A percentile compares a stretch with the other conserved stretches of the same genome.
Conservation (phyloP, 2,888 invertebrate species). For the Sipha maydis region DNA sequence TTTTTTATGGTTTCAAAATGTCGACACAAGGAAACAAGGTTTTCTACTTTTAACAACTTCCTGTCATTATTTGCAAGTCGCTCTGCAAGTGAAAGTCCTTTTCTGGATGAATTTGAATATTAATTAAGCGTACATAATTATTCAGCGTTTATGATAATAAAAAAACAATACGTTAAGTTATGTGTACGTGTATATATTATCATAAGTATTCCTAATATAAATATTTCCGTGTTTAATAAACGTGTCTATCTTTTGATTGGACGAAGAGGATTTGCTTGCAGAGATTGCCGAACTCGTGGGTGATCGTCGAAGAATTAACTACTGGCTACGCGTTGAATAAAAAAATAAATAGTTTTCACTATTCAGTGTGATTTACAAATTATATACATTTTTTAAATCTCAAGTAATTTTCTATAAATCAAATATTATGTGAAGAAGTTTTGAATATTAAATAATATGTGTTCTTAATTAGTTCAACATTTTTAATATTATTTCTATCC, state of each 20-base stretch:
- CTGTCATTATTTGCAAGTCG: conserved; percentile 39
- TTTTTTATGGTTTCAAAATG: neutral
- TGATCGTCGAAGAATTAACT: no score
- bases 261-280: neutral
- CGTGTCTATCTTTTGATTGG: neutral
- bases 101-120: conserved; percentile 40
- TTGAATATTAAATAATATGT: no score
- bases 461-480: no score
- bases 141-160: conserved; percentile 7
- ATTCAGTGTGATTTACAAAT: neutral
- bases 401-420: no score
- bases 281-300: neutral
- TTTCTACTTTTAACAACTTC: conserved; percentile 48
- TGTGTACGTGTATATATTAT: neutral
- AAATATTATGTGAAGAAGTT: no score
- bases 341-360: neutral
- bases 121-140: conserved; percentile 28
- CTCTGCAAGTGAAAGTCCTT: conserved; percentile 32
- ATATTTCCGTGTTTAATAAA: neutral
- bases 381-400: neutral
- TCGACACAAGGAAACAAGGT: conserved; percentile 12
- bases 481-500: no score
- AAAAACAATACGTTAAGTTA: neutral
- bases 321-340: neutral
- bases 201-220: neutral